Evolutionary conservation across 2,888 invertebrate species (phyloP).

Genomic region (Nesidiocoris tenuis): DNA sequence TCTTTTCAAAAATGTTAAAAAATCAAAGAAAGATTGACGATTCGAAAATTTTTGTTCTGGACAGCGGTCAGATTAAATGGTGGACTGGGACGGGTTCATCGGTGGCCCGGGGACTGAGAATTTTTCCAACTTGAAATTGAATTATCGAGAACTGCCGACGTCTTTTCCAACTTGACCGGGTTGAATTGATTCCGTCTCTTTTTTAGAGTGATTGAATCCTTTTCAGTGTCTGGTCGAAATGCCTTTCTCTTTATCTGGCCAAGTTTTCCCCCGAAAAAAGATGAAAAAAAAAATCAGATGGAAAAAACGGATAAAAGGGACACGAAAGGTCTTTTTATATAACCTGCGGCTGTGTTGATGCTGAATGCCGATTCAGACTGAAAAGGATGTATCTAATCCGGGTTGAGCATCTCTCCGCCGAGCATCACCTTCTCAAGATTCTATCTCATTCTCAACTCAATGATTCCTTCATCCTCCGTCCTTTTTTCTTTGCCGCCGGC

Average conservation of each 20-base stretch:
- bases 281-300: slow-evolving; percentile 1
- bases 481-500: neutral
- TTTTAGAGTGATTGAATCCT: slow-evolving; percentile 39
- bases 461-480: neutral
- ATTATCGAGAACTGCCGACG: too few relatives aligned
- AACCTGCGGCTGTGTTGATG: slow-evolving; percentile 15
- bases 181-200: slow-evolving; percentile 10
- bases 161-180: too few relatives aligned
- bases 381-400: slow-evolving; percentile 18
- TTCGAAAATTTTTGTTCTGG: too few relatives aligned
- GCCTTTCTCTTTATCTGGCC: slow-evolving; percentile 24
- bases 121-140: too few relatives aligned
- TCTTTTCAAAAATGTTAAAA: too few relatives aligned
- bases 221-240: slow-evolving; percentile 18
- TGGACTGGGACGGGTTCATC: too few relatives aligned
- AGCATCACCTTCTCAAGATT: neutral
- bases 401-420: neutral
- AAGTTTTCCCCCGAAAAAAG: slow-evolving; percentile 12
- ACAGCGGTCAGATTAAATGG: too few relatives aligned
- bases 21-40: too few relatives aligned
- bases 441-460: neutral
- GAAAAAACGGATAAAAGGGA: neutral
- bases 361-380: slow-evolving; percentile 4
- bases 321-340: slow-evolving; percentile 17
- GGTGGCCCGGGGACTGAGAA: too few relatives aligned